phyloP scores from a whole-genome alignment of 2,888 invertebrate species.

The Macroteleia sp. region DNA sequence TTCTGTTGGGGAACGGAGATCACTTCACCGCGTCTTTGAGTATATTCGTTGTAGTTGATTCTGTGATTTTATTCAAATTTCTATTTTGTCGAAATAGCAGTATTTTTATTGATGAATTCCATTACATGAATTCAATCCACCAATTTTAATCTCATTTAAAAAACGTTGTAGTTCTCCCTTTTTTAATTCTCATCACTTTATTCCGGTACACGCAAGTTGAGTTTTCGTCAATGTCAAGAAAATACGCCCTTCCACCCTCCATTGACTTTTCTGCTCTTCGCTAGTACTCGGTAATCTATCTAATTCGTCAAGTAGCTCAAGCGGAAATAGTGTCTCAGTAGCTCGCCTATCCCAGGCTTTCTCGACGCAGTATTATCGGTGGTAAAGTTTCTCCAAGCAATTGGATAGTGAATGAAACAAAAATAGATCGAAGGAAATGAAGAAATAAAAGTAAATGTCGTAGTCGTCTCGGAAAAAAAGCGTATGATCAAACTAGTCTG shows the following conservation, averaged over 20 bases:
- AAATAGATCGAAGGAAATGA: slow-evolving; percentile 56
- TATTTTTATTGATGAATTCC: too few relatives aligned
- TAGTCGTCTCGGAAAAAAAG: slow-evolving; percentile 5
- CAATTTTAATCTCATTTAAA: too few relatives aligned
- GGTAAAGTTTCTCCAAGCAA: slow-evolving; percentile 47
- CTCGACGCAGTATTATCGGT: slow-evolving; percentile 6
- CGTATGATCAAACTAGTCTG: slow-evolving; percentile 4
- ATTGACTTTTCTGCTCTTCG: slow-evolving; percentile 46
- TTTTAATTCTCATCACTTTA: slow-evolving; percentile 7
- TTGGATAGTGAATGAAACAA: slow-evolving; percentile 57
- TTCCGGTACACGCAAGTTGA: neutral
- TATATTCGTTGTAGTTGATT: too few relatives aligned
- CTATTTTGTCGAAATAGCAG: too few relatives aligned
- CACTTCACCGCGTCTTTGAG: slow-evolving; percentile 34
- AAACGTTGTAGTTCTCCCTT: too few relatives aligned
- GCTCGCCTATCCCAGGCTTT: slow-evolving; percentile 61
- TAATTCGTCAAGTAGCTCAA: slow-evolving; percentile 79
- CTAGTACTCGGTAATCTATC: slow-evolving; percentile 79
- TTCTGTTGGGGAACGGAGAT: slow-evolving; percentile 36
- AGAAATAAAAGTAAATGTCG: slow-evolving; percentile 54
- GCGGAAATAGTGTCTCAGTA: slow-evolving; percentile 73
- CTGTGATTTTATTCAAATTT: too few relatives aligned
- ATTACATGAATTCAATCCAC: too few relatives aligned
- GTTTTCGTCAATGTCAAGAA: slow-evolving; percentile 15
- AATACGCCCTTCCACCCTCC: slow-evolving; percentile 31